Conservation (phyloP, 1,140 invertebrate species). For the Pseudoatta argentina region DNA sequence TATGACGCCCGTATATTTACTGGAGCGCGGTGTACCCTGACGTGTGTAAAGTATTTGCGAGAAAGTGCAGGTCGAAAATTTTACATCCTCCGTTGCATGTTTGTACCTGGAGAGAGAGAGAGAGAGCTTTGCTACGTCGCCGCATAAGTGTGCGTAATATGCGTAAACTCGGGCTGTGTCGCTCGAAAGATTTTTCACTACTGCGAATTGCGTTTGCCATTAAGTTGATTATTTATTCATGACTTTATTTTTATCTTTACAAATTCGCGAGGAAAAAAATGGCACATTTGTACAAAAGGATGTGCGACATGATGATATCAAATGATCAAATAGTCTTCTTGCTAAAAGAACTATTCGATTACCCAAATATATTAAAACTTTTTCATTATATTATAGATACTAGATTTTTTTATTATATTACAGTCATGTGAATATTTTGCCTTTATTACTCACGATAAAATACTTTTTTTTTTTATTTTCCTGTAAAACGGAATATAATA, state of each 20-base stretch:
- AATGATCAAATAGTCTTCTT: background rate
- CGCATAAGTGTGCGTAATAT: constrained; percentile 25
- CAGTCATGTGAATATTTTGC: background rate
- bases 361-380: background rate
- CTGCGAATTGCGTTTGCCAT: background rate
- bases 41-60: constrained; percentile 64
- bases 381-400: background rate
- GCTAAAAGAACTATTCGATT: background rate
- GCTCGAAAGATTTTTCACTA: constrained; percentile 17
- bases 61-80: constrained; percentile 65
- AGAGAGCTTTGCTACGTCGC: background rate
- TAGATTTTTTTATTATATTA: background rate
- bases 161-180: constrained; percentile 21
- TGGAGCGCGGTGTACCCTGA: constrained; percentile 8
- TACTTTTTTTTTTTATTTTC: background rate
- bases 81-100: constrained; percentile 46
- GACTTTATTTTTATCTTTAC: background rate
- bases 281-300: background rate
- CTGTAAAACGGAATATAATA: background rate
- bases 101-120: background rate
- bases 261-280: too few relatives aligned
- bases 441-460: background rate
- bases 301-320: background rate
- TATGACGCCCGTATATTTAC: constrained; percentile 33
- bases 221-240: constrained; percentile 29